A percentile compares a stretch with the other conserved stretches of the same genome.
These are phyloP conservation scores for Spondyliosoma cantharus DNA, from an alignment of 2,797 vertebrate genomes.

Conservation along the genomic window DNA sequence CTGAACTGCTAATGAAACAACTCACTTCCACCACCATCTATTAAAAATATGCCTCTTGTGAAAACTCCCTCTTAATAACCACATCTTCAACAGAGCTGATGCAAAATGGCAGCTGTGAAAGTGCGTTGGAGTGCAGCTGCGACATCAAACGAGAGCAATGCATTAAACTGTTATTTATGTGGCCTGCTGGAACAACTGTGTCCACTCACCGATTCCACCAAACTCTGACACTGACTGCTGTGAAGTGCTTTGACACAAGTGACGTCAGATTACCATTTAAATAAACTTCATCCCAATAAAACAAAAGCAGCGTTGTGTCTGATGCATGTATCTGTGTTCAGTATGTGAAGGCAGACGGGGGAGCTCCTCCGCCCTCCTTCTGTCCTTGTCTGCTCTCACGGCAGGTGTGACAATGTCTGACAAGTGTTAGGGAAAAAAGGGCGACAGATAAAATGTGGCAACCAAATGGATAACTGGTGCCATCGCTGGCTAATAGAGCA, in stretches of 20 bases:
- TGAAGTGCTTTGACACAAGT: not conserved
- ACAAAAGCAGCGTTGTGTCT: not conserved
- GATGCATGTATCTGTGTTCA: not conserved
- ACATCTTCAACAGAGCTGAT: constrained; percentile 17
- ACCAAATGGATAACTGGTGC: constrained; percentile 53
- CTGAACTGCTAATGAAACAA: not conserved
- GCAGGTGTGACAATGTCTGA: constrained; percentile 63
- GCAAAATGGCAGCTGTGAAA: constrained; percentile 43
- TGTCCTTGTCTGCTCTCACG: constrained; percentile 53
- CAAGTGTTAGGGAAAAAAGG: constrained; percentile 55
- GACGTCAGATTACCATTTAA: not conserved
- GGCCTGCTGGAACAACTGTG: constrained; percentile 16
- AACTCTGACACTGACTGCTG: not conserved
- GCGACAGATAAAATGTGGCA: constrained; percentile 49
- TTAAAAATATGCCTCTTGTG: constrained; percentile 7
- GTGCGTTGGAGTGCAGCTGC: constrained; percentile 23
- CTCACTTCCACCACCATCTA: not conserved
- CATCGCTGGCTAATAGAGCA: constrained; percentile 7
- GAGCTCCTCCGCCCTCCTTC: constrained; percentile 17
- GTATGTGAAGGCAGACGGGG: constrained; percentile 20
- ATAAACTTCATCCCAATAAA: not conserved
- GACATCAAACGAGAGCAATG: constrained; percentile 30
- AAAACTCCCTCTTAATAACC: not conserved
- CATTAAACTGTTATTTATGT: constrained; percentile 42
- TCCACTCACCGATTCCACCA: not conserved